These are phyloP conservation scores for Caenorhabditis sinica DNA, from an alignment of 2,888 invertebrate genomes.

Conservation along the genomic window DNA sequence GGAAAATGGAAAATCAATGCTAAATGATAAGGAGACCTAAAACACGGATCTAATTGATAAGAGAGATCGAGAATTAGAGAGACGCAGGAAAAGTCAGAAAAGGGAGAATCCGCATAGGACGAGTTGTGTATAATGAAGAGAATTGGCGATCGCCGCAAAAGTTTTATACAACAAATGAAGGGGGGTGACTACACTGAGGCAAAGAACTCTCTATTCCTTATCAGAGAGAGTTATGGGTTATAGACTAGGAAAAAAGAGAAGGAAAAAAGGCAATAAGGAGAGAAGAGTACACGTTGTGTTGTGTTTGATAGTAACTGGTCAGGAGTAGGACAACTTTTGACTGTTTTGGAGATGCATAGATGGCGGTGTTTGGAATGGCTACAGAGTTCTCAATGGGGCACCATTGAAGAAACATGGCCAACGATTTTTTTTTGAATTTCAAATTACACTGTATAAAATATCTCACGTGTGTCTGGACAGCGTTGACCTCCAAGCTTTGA, in stretches of 20 bases:
- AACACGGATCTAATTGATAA: slow-evolving; percentile 48
- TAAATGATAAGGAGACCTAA: slow-evolving; percentile 24
- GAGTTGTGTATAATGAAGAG: not conserved
- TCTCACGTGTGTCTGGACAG: no score
- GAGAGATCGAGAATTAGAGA: slow-evolving; percentile 13
- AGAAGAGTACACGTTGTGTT: slow-evolving; percentile 6
- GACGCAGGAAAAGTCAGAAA: slow-evolving; percentile 8
- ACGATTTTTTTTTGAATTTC: no score
- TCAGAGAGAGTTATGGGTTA: slow-evolving; percentile 17
- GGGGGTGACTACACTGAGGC: slow-evolving; percentile 41
- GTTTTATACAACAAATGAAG: slow-evolving; percentile 7
- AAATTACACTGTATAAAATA: no score
- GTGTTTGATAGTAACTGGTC: not conserved
- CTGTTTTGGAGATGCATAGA: no score
- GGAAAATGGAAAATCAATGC: slow-evolving; percentile 33
- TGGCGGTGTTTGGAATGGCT: no score
- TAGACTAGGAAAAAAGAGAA: not conserved
- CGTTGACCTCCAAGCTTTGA: no score
- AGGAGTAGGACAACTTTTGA: not conserved
- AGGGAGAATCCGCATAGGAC: slow-evolving; percentile 4
- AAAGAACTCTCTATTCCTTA: slow-evolving; percentile 38
- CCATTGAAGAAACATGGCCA: no score
- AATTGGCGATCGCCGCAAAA: slow-evolving; percentile 15
- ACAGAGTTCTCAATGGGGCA: no score
- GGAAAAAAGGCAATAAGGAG: not conserved